phyloP scores from a whole-genome alignment of 2,797 vertebrate species.

The Morelia viridis region DNA sequence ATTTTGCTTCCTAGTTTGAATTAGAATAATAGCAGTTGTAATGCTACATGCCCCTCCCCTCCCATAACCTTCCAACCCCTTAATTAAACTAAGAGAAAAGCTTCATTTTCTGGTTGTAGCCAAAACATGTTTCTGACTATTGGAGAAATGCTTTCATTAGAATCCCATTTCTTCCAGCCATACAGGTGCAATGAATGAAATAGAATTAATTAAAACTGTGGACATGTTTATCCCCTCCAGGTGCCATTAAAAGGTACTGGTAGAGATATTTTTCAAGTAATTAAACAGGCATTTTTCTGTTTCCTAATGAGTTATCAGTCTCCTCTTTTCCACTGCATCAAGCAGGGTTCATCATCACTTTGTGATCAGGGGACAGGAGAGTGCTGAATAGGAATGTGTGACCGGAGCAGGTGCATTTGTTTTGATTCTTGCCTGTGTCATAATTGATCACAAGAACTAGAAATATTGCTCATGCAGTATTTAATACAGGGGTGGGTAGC shows the following conservation, averaged over 20 bases:
- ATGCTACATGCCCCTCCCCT: conserved; percentile 53
- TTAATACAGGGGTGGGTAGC: neutral
- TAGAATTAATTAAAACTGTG: conserved; percentile 80
- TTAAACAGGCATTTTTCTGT: conserved; percentile 74
- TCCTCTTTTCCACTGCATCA: conserved; percentile 67
- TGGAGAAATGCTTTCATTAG: conserved; percentile 70
- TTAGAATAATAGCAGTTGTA: conserved; percentile 61
- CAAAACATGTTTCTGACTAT: conserved; percentile 62
- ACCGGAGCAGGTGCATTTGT: neutral
- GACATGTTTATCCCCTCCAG: conserved; percentile 76
- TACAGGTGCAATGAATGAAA: conserved; percentile 73
- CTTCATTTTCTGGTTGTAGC: conserved; percentile 68
- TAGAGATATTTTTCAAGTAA: conserved; percentile 79
- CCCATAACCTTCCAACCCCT: conserved; percentile 42
- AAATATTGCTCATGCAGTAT: neutral
- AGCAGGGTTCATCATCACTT: conserved; percentile 64
- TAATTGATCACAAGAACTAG: neutral
- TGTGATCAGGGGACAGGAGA: conserved; percentile 62
- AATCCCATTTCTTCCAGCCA: conserved; percentile 72
- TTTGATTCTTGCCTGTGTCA: neutral
- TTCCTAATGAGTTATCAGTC: conserved; percentile 71
- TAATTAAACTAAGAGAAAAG: conserved; percentile 56
- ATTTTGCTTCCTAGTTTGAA: conserved; percentile 58
- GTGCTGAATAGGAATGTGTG: conserved; percentile 40
- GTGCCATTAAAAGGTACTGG: conserved; percentile 75